A percentile compares a stretch with the other conserved stretches of the same genome.
Conservation (phyloP, 2,888 invertebrate species). For the Psylliodes chrysocephalus region DNA sequence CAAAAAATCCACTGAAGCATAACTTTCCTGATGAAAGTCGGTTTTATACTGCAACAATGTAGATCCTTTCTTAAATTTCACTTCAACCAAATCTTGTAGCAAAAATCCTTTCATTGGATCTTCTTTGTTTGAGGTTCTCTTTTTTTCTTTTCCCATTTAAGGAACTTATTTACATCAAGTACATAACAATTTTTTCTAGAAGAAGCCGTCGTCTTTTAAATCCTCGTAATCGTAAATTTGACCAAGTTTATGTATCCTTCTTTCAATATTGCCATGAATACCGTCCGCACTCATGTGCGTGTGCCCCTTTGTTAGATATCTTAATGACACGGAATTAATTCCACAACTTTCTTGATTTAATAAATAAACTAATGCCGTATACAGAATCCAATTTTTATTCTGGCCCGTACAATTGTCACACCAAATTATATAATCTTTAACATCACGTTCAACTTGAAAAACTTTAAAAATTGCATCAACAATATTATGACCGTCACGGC, state of each 20-base stretch:
- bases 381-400: neutral
- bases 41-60: neutral
- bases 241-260: no score
- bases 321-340: neutral
- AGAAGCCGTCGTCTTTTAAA: no score
- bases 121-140: neutral
- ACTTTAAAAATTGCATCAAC: neutral
- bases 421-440: no score
- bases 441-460: no score
- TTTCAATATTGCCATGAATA: no score
- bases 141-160: slow-evolving; percentile 2
- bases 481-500: neutral
- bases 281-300: neutral
- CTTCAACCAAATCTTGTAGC: neutral
- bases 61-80: neutral
- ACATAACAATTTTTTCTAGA: no score
- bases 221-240: no score
- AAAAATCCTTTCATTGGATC: neutral
- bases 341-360: neutral
- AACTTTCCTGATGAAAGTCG: no score
- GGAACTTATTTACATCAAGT: neutral
- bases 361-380: no score
- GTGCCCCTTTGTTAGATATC: neutral
- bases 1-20: neutral
- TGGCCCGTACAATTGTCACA: no score